Evolutionary conservation across 2,113 vertebrate species (phyloP), one percentile per base, ranked within the genome.

Genomic region (Engraulis encrasicolus): DNA sequence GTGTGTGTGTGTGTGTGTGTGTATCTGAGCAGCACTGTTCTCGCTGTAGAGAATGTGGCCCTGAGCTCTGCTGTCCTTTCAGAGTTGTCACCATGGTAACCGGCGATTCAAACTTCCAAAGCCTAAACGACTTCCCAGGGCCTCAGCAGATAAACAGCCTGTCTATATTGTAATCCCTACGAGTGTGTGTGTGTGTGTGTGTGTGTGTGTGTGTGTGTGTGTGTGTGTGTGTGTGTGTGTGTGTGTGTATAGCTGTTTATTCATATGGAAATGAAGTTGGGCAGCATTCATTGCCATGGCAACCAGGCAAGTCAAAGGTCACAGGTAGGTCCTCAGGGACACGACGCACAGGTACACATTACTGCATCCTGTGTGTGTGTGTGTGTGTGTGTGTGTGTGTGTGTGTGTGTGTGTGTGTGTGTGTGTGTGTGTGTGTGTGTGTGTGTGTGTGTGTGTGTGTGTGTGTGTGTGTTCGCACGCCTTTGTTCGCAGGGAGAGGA

Each of bases 211-310:
- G 40, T 45, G 40, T 45, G 40, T 45, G 40, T 9, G 40, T 45
- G 40, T 45, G 40, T 45, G 40, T 45, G 40, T 45, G 40, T 66
- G 11, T 11, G 27, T 23, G 6, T 23, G n/a, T 27, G 0, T 58
- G 15, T 2, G 58, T 11, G 27, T n/a, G 27, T 27, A 31, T 27
- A 23, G n/a, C 7, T 9, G 58, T 23, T n/a, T 23, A 66, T 66
- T 66, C 12, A 66, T 23, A 66, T 66, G 7, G 23, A 66, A 66
- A 66, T 66, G 58, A 9, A 1, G 58, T n/a, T 23, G 1, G 54
- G 58, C 58, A 31, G 58, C 58, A 66, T 66, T 66, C 58, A 66
- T 66, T 11, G 58, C 58, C 58, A 66, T 66, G 58, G 31, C 58
- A 66, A 66, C 58, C 12, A 23, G 31, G 7, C 7, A 11, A 66